These are phyloP conservation scores for Eidolon helvum DNA, from an alignment of 2,113 vertebrate species.

Conservation along the genomic window DNA sequence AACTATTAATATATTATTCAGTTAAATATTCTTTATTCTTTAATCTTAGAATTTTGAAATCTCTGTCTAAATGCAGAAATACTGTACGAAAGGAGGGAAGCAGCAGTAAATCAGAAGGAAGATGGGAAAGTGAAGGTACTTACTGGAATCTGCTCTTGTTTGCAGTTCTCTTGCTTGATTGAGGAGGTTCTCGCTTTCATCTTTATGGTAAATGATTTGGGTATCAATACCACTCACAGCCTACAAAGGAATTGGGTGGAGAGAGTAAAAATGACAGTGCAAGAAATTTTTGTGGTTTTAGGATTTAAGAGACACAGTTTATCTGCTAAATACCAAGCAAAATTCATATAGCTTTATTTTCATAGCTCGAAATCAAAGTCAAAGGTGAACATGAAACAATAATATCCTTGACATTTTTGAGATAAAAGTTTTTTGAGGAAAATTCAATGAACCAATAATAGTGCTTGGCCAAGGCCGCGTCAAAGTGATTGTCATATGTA, in stretches of 20 bases:
- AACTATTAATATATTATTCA: constrained; percentile 18
- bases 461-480: not conserved
- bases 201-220: constrained; percentile 87
- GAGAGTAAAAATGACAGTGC: constrained; percentile 44
- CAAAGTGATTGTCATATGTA: not conserved
- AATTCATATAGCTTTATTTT: constrained; percentile 45
- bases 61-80: not conserved
- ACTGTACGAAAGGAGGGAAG: not conserved
- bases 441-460: not conserved
- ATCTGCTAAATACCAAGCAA: constrained; percentile 2
- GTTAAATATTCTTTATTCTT: constrained; percentile 50
- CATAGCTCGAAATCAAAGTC: constrained; percentile 30
- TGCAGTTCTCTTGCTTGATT: constrained; percentile 85
- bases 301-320: not conserved
- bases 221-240: constrained; percentile 87
- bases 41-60: constrained; percentile 53
- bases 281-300: not conserved
- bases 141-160: constrained; percentile 83
- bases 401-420: constrained; percentile 13
- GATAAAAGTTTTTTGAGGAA: not conserved
- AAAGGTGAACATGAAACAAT: constrained; percentile 18
- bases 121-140: constrained; percentile 56
- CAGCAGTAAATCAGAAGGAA: constrained; percentile 41
- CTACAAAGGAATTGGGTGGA: constrained; percentile 80
- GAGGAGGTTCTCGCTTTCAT: constrained; percentile 88